These are phyloP conservation scores for Xiphophorus maculatus DNA, from an alignment of 2,113 vertebrate species.

Conservation along the genomic window DNA sequence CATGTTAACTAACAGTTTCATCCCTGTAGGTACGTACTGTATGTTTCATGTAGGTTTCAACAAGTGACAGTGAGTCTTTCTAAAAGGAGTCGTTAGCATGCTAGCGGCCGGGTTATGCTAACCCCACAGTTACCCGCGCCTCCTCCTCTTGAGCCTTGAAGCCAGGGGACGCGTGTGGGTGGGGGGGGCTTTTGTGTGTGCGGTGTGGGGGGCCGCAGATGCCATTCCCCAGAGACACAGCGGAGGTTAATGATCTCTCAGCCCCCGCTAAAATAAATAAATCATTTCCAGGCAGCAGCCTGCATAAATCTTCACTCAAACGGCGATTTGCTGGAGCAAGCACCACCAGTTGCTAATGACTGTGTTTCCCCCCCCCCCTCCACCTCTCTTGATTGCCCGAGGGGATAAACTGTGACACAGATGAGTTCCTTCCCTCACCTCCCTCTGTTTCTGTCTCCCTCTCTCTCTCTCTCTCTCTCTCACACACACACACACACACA, in stretches of 20 bases:
- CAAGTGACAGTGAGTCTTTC: constrained; percentile 61
- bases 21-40: background rate
- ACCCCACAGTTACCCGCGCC: background rate
- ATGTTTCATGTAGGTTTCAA: constrained; percentile 27
- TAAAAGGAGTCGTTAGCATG: constrained; percentile 44
- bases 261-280: constrained; percentile 76
- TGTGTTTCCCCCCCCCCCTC: constrained; percentile 47
- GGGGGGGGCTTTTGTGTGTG: constrained; percentile 73
- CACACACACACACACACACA: constrained; percentile 37
- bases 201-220: constrained; percentile 75
- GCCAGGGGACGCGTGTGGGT: constrained; percentile 48
- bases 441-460: constrained; percentile 30
- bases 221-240: constrained; percentile 72
- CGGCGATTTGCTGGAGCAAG: constrained; percentile 75
- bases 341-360: constrained; percentile 83
- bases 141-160: constrained; percentile 46
- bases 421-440: constrained; percentile 68
- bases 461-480: no score
- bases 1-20: background rate
- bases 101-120: constrained; percentile 25
- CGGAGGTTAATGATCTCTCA: constrained; percentile 84
- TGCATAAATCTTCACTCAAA: constrained; percentile 83
- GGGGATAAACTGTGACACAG: constrained; percentile 66
- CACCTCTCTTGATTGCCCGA: constrained; percentile 70
- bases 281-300: constrained; percentile 73